phyloP scores from a whole-genome alignment of 2,113 vertebrate genomes.

The Catharus bicknelli region DNA sequence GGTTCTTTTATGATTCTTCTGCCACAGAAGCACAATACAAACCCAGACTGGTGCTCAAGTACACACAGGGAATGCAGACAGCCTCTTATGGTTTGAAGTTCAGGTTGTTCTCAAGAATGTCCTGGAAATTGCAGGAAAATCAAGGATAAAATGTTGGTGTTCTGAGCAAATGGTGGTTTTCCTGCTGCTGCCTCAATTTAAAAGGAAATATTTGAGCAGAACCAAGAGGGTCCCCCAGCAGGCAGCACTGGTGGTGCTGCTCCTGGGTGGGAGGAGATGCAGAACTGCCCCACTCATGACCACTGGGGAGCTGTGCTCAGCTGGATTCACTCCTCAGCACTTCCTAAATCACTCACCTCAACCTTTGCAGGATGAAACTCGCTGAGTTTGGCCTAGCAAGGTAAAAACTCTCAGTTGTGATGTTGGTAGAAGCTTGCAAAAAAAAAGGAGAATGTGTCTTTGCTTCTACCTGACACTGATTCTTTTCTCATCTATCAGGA shows the following conservation, averaged over 20 bases:
- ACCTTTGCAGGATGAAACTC: not conserved
- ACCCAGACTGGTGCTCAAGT: not conserved
- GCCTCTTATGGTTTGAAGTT: not conserved
- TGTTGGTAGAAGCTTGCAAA: not conserved
- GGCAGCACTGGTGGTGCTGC: not conserved
- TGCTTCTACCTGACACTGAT: not conserved
- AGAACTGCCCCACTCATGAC: not conserved
- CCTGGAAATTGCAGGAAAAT: not conserved
- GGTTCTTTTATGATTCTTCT: not conserved
- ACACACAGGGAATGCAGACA: not conserved
- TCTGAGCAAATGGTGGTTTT: not conserved
- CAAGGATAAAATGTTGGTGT: not conserved
- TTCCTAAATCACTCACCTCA: not conserved
- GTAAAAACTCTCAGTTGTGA: not conserved
- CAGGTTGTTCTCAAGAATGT: not conserved
- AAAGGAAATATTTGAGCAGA: not conserved
- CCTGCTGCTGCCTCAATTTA: not conserved
- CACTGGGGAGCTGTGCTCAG: not conserved
- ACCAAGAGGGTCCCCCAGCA: not conserved
- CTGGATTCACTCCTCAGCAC: not conserved
- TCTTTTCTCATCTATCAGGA: not conserved
- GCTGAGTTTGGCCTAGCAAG: not conserved
- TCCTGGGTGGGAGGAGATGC: not conserved
- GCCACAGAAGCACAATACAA: not conserved
- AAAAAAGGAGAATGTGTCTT: rapidly evolving